Conservation (phyloP, 1,140 invertebrate genomes). For the Formica exsecta region DNA sequence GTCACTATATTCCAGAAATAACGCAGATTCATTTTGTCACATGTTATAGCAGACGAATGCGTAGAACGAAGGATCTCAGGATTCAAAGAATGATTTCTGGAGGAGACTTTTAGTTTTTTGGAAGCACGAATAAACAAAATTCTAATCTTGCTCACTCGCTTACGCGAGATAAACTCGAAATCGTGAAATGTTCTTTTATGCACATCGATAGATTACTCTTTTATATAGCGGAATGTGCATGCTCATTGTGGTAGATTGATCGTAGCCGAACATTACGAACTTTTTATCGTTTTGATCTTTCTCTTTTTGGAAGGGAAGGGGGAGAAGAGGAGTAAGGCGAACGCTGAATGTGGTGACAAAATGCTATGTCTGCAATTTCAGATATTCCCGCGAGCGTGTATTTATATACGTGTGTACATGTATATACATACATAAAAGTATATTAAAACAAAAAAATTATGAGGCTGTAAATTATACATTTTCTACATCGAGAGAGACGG, state of each 20-base stretch:
- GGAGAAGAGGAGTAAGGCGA: background rate
- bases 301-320: background rate
- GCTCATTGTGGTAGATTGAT: background rate
- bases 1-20: conserved; percentile 25
- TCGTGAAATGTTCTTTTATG: conserved; percentile 36
- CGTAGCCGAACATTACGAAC: conserved; percentile 5
- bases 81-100: background rate
- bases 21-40: background rate
- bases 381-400: conserved; percentile 16
- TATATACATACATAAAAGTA: conserved; percentile 36
- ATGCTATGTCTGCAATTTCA: conserved; percentile 27
- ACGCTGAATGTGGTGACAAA: conserved; percentile 21
- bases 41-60: background rate
- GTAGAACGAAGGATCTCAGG: conserved; percentile 10
- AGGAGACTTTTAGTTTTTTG: background rate
- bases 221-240: conserved; percentile 53
- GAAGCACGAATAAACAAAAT: background rate
- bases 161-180: conserved; percentile 8
- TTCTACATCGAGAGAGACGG: conserved; percentile 68
- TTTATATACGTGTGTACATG: background rate
- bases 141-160: background rate
- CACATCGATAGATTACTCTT: conserved; percentile 64
- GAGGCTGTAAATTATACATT: conserved; percentile 77
- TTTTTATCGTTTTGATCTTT: conserved; percentile 10
- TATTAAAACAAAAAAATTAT: conserved; percentile 53